Conservation (phyloP, 2,113 vertebrate species). For the Dissostichus mawsoni region DNA sequence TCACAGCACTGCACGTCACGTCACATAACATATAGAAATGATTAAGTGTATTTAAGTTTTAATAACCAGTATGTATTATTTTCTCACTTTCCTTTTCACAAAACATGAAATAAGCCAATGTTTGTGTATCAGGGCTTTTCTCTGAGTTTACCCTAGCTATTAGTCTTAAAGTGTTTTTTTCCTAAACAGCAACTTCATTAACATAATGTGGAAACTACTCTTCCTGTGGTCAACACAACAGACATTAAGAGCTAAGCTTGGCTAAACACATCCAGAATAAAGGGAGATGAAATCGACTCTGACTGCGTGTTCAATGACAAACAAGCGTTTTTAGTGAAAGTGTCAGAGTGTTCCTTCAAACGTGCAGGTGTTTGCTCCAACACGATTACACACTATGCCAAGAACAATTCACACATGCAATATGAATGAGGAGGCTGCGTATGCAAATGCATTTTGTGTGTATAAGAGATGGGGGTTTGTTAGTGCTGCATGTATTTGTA, state of each 20-base stretch:
- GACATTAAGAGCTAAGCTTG: neutral
- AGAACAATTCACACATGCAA: slow-evolving; percentile 5
- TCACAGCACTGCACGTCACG: no score
- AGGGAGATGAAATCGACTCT: slow-evolving; percentile 2
- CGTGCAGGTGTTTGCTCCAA: slow-evolving; percentile 6
- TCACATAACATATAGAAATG: no score
- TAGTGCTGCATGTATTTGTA: neutral
- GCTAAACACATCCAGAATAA: slow-evolving; percentile 14
- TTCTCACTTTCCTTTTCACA: no score
- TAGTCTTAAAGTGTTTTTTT: neutral
- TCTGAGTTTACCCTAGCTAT: neutral
- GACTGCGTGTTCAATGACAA: slow-evolving; percentile 19
- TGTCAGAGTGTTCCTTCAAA: neutral
- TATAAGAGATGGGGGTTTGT: neutral
- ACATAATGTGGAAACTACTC: neutral
- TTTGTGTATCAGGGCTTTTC: neutral
- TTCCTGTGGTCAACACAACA: neutral
- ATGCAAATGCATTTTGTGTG: neutral
- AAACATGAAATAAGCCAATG: neutral
- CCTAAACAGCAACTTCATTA: slow-evolving; percentile 9
- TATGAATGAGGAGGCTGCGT: neutral
- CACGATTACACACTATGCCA: neutral
- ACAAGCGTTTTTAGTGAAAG: neutral
- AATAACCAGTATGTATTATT: no score
- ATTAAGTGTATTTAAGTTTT: no score